Conservation (phyloP, 2,888 invertebrate species). For the Prenolepis imparis region DNA sequence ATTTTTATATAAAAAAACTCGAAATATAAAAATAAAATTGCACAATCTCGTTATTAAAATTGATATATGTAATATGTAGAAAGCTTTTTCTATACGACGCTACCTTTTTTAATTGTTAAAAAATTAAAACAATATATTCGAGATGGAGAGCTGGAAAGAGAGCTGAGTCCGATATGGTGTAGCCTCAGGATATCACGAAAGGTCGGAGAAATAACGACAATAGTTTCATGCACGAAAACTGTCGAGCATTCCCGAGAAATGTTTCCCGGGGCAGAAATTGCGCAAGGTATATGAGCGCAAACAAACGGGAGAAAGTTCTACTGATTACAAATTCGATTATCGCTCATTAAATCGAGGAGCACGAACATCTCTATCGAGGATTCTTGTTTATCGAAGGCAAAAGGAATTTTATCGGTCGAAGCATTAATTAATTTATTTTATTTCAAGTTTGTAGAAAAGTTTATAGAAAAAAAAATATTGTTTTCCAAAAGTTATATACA, state of each 20-base stretch:
- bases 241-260: not conserved
- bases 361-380: not conserved
- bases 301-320: constrained; percentile 34
- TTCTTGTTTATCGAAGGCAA: constrained; percentile 1
- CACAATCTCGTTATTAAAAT: not conserved
- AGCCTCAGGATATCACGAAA: not conserved
- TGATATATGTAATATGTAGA: not conserved
- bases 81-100: not conserved
- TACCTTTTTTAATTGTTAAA: not conserved
- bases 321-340: constrained; percentile 48
- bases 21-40: not conserved
- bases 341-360: constrained; percentile 27
- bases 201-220: not conserved
- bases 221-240: not conserved
- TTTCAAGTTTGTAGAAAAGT: not conserved
- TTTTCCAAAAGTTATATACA: not conserved
- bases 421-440: not conserved
- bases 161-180: not conserved
- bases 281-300: constrained; percentile 24
- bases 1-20: not conserved
- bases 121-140: not conserved
- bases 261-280: constrained; percentile 25
- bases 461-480: not conserved
- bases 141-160: not conserved
- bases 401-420: not conserved